Percentiles rank a stretch among this genome's conserved stretches.
Conservation (phyloP, 2,113 vertebrate genomes). For the Cyprinodon variegatus region DNA sequence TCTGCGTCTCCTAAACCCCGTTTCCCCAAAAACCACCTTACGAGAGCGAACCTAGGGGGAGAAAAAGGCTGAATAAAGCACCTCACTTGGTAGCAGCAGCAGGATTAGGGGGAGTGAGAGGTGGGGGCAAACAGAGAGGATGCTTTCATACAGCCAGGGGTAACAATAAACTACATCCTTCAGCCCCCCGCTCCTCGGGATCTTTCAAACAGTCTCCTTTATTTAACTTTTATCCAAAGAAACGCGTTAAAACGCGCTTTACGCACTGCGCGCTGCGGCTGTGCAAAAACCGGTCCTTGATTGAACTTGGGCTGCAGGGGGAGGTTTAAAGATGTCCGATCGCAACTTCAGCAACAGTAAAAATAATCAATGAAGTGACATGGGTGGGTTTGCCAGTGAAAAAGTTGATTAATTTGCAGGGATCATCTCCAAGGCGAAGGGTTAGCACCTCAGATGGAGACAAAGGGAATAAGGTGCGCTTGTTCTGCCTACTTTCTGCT, state of each 20-base stretch:
- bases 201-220: background rate
- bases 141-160: constrained; percentile 32
- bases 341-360: constrained; percentile 32
- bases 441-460: background rate
- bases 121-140: constrained; percentile 20
- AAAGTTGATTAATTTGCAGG: constrained; percentile 17
- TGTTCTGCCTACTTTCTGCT: background rate
- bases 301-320: constrained; percentile 41
- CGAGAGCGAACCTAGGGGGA: constrained; percentile 18
- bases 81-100: constrained; percentile 37
- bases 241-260: constrained; percentile 27
- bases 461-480: background rate
- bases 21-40: constrained; percentile 15
- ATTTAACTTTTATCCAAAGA: constrained; percentile 47
- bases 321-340: constrained; percentile 48
- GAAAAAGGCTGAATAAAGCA: constrained; percentile 22
- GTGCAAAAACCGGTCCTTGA: constrained; percentile 30
- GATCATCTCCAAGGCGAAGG: background rate
- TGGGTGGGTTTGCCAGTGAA: constrained; percentile 10
- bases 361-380: background rate
- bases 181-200: constrained; percentile 8
- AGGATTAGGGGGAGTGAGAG: constrained; percentile 45
- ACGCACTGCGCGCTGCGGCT: constrained; percentile 1
- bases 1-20: constrained; percentile 27
- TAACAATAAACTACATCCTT: constrained; percentile 63